Base-by-base conservation (phyloP, 2,113 vertebrate species). In the Cyphomyrus discorhynchus region DNA sequence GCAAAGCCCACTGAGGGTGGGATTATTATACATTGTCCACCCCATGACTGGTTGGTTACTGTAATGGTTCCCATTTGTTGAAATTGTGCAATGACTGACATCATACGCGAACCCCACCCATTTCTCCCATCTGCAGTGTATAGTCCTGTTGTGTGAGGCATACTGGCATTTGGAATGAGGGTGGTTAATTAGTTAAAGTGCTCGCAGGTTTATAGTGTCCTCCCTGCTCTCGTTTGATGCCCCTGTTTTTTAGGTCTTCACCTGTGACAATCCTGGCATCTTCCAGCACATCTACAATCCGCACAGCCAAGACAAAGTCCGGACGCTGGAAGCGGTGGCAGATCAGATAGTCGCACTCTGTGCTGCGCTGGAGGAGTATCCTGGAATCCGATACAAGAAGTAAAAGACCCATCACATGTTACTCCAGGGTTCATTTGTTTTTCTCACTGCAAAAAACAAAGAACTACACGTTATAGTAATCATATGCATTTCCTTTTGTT, bases 261-360 rank as follows among this genome's bases (percentile, higher is more conserved):
- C 97, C 45, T 97, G 97, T 86, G 96, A 97, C 90, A 94, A 97
- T 93, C 96, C 98, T 2, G 96, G 95, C 91, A 96, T 97, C 0
- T 99, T 99, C 94, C 96, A 94, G 87, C 96, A 95, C 92, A 96
- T 98, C 93, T 99, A 99, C 74, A 97, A 96, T 92, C 96, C 97
- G 66, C 93, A 95, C 50, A 97, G 95, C 90, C 92, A 94, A 89
- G 96, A 96, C 84, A 96, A 94, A 96, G 95, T 88, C 56, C 91
- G 92, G 85, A 94, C 96, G 19, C 93, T 99, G 94, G 96, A 98
- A 92, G 93, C 92, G 1, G 95, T 99, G 21, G 97, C 98, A 31
- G 96, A 98, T 50, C 98, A 99, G 92, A 97, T 99, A 31, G 98
- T 98, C 89, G 97, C 98, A 0, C 95, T 99, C 0, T 99, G 98